These are phyloP conservation scores for Netelia melanura DNA, from an alignment of 2,888 invertebrate species.

Conservation along the genomic window DNA sequence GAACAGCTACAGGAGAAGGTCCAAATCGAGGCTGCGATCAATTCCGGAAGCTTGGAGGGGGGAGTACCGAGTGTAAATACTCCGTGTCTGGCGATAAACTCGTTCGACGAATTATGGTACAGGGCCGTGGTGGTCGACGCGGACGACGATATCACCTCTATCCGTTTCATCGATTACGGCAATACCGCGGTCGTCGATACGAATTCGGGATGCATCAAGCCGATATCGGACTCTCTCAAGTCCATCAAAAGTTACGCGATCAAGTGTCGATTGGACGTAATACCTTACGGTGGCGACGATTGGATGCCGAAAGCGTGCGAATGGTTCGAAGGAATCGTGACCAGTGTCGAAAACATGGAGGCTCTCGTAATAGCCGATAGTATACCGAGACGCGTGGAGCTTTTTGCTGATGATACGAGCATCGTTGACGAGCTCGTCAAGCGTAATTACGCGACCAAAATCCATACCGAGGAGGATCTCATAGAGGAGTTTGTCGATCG, in stretches of 20 bases:
- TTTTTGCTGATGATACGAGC: conserved; percentile 81
- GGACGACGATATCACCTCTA: conserved; percentile 90
- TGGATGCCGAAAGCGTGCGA: conserved; percentile 88
- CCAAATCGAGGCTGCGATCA: conserved; percentile 86
- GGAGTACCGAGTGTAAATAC: conserved; percentile 87
- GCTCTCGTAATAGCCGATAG: conserved; percentile 80
- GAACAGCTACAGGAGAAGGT: conserved; percentile 88
- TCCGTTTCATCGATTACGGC: conserved; percentile 92
- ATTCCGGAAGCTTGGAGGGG: conserved; percentile 86
- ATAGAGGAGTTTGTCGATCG: conserved; percentile 77
- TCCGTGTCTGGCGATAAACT: conserved; percentile 92
- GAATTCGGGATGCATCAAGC: conserved; percentile 87
- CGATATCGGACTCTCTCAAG: conserved; percentile 87
- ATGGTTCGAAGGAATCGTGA: conserved; percentile 85
- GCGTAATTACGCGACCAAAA: conserved; percentile 74
- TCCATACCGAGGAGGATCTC: conserved; percentile 74
- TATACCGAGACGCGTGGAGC: conserved; percentile 81
- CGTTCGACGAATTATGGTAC: conserved; percentile 95
- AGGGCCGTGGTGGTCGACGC: conserved; percentile 94
- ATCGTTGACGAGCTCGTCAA: conserved; percentile 77
- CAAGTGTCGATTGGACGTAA: conserved; percentile 89
- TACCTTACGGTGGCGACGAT: conserved; percentile 89
- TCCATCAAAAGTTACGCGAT: conserved; percentile 87
- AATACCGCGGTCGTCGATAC: conserved; percentile 91
- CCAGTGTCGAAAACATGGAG: conserved; percentile 63